Conservation (phyloP, 2,888 invertebrate species). For the Drosophila kanekoi region DNA sequence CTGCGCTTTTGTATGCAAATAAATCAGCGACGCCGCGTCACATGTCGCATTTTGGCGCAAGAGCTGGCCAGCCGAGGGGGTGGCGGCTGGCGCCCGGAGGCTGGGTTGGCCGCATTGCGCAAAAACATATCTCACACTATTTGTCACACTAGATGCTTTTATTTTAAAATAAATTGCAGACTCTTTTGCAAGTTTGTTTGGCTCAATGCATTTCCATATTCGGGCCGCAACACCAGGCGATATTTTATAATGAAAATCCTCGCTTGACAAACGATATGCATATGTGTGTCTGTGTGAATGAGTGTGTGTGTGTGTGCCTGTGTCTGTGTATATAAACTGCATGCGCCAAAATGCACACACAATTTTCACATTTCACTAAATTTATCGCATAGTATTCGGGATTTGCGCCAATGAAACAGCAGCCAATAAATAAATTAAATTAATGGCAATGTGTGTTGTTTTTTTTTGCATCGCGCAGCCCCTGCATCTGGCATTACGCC, state of each 20-base stretch:
- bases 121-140: constrained; percentile 81
- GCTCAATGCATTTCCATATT: constrained; percentile 51
- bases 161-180: constrained; percentile 77
- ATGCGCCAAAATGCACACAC: constrained; percentile 81
- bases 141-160: constrained; percentile 82
- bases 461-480: constrained; percentile 21
- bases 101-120: constrained; percentile 60
- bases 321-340: constrained; percentile 43
- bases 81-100: constrained; percentile 14
- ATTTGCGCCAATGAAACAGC: constrained; percentile 84
- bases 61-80: not conserved
- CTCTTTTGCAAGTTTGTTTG: constrained; percentile 68
- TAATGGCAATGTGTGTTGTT: constrained; percentile 74
- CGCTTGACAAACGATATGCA: constrained; percentile 57
- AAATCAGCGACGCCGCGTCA: constrained; percentile 80
- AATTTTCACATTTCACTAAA: constrained; percentile 83
- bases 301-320: constrained; percentile 25
- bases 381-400: constrained; percentile 78
- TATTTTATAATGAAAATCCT: constrained; percentile 84
- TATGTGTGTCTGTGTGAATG: constrained; percentile 23
- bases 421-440: constrained; percentile 85
- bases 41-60: constrained; percentile 65
- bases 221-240: constrained; percentile 51
- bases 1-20: constrained; percentile 82
- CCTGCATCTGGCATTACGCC: not conserved